Percentiles rank a stretch among this genome's conserved stretches.
phyloP scores from a whole-genome alignment of 2,113 vertebrate species.

The Malurus cyaneus region DNA sequence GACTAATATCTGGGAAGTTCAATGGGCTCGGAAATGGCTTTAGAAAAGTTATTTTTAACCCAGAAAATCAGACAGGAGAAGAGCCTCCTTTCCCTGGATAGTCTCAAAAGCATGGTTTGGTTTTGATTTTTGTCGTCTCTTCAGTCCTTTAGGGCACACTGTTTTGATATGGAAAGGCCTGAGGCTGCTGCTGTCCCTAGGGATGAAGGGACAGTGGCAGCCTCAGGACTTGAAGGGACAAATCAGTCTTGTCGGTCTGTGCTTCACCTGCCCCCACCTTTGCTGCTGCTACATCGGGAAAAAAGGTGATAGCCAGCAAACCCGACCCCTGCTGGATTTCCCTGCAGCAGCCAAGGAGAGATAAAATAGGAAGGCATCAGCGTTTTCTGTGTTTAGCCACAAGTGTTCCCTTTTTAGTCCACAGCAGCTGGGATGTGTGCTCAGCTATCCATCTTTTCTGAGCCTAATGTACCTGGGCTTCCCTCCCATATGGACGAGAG shows the following conservation, averaged over 20 bases:
- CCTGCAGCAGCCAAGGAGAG: neutral
- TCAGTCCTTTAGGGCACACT: neutral
- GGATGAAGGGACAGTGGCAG: neutral
- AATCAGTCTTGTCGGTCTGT: too few species aligned
- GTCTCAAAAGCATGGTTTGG: neutral
- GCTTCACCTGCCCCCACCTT: neutral
- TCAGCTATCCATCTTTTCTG: neutral
- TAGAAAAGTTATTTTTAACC: neutral
- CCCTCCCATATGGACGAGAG: accelerated
- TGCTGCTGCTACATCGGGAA: neutral
- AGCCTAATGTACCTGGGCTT: neutral
- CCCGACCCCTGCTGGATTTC: neutral
- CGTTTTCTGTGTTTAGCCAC: neutral
- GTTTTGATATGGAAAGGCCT: neutral
- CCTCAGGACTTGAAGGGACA: neutral
- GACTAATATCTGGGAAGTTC: neutral
- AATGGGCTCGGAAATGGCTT: neutral
- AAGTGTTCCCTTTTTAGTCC: neutral
- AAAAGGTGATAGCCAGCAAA: neutral
- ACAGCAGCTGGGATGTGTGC: neutral
- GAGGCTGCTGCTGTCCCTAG: neutral
- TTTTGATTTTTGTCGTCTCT: neutral
- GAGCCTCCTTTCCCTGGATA: neutral
- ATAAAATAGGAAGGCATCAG: neutral
- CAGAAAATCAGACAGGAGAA: neutral